phyloP scores from a whole-genome alignment of 2,888 invertebrate genomes.

The Macaria notata region DNA sequence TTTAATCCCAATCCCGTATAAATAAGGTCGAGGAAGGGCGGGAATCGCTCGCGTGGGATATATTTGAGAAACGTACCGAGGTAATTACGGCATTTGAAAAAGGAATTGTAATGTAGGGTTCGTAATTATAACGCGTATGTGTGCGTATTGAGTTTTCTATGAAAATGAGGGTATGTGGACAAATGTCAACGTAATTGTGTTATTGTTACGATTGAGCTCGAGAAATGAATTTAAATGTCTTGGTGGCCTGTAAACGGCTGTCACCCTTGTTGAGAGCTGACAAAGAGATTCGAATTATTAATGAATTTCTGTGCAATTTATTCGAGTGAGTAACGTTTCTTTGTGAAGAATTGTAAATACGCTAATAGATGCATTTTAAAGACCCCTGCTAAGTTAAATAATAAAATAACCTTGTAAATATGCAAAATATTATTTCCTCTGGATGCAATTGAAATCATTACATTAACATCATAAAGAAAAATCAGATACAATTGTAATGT shows the following conservation, averaged over 20 bases:
- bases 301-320: slow-evolving; percentile 11
- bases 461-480: too few relatives aligned
- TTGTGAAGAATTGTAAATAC: slow-evolving; percentile 4
- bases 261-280: slow-evolving; percentile 14
- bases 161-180: slow-evolving; percentile 42
- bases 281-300: slow-evolving; percentile 12
- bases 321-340: slow-evolving; percentile 5
- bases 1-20: slow-evolving; percentile 43
- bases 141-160: slow-evolving; percentile 43
- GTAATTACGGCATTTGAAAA: slow-evolving; percentile 65
- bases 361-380: slow-evolving; percentile 6
- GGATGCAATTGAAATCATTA: not conserved
- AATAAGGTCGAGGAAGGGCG: slow-evolving; percentile 34
- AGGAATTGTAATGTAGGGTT: slow-evolving; percentile 63
- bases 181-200: slow-evolving; percentile 35
- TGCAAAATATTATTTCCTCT: too few relatives aligned
- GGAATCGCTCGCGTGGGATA: slow-evolving; percentile 41
- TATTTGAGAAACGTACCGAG: slow-evolving; percentile 50
- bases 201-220: slow-evolving; percentile 30
- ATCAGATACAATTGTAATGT: too few relatives aligned
- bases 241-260: slow-evolving; percentile 18
- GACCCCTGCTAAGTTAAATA: slow-evolving; percentile 15
- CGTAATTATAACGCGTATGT: slow-evolving; percentile 52
- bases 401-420: too few relatives aligned
- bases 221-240: slow-evolving; percentile 27